Evolutionary conservation across 2,797 vertebrate genomes (phyloP), one percentile per base, ranked within the genome.

Genomic region (Epinephelus coioides): DNA sequence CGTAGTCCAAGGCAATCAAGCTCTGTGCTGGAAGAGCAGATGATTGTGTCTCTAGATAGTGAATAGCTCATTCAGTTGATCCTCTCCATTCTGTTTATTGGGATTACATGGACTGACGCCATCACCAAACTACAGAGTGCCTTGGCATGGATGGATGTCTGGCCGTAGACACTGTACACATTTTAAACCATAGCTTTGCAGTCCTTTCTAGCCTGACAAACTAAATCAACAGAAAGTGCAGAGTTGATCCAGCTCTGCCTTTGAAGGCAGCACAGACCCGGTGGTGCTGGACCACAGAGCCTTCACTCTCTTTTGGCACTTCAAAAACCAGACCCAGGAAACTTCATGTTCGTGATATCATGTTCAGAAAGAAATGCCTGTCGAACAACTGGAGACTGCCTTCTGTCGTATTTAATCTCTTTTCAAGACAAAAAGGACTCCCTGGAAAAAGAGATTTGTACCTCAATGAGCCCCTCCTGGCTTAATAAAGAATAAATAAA

Each of bases 31-130:
- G 68, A 85, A 74, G 72, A 84, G n/a, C 30, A 66, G 70, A 73
- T 73, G 46, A 85, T 79, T 83, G 76, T 72, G 66, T 78, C 62
- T 79, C 56, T 71, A 53, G 54, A 67, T 75, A 68, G 78, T 15
- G 47, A 81, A 80, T 53, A 64, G 40, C 69, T 78, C 68, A 86
- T 84, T 82, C 76, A 70, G 18, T 67, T 81, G 64, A 73, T 82
- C 30, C 67, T 63, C 63, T 87, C 44, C 25, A 62, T 78, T 87
- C 59, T 69, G 53, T 69, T 77, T 56, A 77, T 61, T 73, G 63
- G 57, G 59, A 40, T 68, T 34, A 65, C 44, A 55, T 76, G 43
- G 70, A 78, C 66, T 27, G 19, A 68, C 70, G 70, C 55, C 69
- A 81, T 83, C 77, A 67, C 70, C 53, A 61, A 54, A 55, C 54